phyloP scores from a whole-genome alignment of 2,888 invertebrate species.

The Troides aeacus region DNA sequence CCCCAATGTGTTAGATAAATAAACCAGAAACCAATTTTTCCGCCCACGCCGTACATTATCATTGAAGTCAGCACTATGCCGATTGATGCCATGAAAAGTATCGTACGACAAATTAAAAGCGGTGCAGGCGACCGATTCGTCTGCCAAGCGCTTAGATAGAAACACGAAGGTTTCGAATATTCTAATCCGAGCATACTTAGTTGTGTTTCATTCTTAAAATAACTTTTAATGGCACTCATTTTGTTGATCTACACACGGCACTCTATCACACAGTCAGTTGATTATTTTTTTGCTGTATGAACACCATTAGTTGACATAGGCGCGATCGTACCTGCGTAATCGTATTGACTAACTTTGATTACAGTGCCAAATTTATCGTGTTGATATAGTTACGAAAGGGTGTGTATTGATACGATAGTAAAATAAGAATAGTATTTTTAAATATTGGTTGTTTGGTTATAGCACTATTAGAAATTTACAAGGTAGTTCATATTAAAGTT shows the following conservation, averaged over 20 bases:
- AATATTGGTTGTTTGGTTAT: not conserved
- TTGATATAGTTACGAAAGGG: constrained; percentile 20
- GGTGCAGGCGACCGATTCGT: constrained; percentile 61
- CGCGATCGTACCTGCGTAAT: constrained; percentile 25
- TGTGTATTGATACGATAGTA: constrained; percentile 20
- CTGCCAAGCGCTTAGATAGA: constrained; percentile 71
- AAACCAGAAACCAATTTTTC: constrained; percentile 61
- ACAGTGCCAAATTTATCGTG: constrained; percentile 26
- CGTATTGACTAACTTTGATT: constrained; percentile 30
- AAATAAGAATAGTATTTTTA: constrained; percentile 6
- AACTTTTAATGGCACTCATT: constrained; percentile 62
- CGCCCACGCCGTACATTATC: constrained; percentile 50
- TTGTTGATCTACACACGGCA: constrained; percentile 7
- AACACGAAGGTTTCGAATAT: constrained; percentile 60
- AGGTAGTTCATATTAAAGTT: no score
- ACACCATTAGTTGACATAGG: constrained; percentile 32
- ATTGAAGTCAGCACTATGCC: constrained; percentile 59
- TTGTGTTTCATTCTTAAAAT: constrained; percentile 59
- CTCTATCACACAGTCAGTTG: not conserved
- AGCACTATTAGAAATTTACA: no score
- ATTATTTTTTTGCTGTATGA: constrained; percentile 3
- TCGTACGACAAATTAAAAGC: constrained; percentile 58
- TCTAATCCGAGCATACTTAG: constrained; percentile 56
- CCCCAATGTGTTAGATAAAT: constrained; percentile 81
- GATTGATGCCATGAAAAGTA: constrained; percentile 59